Base-by-base conservation (phyloP, 2,888 invertebrate genomes). In the Elegia similella region DNA sequence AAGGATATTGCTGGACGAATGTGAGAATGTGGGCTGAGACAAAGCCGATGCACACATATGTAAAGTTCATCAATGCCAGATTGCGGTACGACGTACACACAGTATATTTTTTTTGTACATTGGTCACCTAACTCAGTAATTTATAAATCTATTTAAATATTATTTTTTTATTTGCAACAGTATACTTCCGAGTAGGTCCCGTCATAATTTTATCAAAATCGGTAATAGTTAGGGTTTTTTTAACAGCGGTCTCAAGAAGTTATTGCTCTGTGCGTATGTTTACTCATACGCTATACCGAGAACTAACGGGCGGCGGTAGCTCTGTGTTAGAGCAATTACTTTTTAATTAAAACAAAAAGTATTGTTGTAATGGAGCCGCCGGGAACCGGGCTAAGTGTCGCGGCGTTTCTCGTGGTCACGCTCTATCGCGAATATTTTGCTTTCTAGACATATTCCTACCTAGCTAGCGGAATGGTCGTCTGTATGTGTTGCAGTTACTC, bases 331-430 rank as follows among this genome's bases (percentile, higher is more conserved):
- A 69, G 72, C 62, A 60, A 69, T 68, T 71, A 60, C 63, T 62
- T 70, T 70, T 69, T 76, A 75, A 80, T 77, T 75, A 66, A 72
- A 30, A 76, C 69, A 79, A 81, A 80, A 79, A 78, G 65, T 61
- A 63, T 58, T 68, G 67, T 67, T 64, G 56, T 56, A 56, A 56
- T 34, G 42, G 56, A 56, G 48, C 48, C 42, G 42, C n/a, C 13
- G 16, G 48, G 42, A 42, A 48, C 16, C 44, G 1, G 44, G 47
- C 60, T 59, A 62, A 62, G 60, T 56, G 57, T 56, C 65, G 61
- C 59, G 57, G 42, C 58, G 6, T 34, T 34, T 34, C 34, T 34
- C 8, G 34, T 8, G 34, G 52, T 53, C 55, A 52, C 38, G 34
- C 34, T 34, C 42, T 55, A 52, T 52, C 43, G 58, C 54, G 42